These are phyloP conservation scores for Dastarcus helophoroides DNA, from an alignment of 2,888 invertebrate genomes.

Conservation along the genomic window DNA sequence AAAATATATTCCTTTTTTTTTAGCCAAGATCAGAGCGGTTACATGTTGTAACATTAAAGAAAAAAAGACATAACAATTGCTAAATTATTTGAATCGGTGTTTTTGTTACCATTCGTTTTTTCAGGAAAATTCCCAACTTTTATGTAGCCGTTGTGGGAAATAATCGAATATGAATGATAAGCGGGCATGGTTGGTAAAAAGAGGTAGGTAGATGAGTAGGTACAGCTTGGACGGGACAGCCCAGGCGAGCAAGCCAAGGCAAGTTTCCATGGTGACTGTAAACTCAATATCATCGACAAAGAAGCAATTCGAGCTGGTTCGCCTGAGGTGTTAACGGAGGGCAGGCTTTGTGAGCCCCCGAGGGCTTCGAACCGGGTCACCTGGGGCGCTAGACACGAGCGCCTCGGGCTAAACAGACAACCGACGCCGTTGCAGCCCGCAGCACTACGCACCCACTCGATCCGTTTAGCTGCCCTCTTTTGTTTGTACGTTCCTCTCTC, in stretches of 20 bases:
- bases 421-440: slow-evolving; percentile 24
- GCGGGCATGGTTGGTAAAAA: too few species aligned
- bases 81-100: too few species aligned
- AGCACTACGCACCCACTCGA: slow-evolving; percentile 15
- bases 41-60: too few species aligned
- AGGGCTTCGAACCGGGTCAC: slow-evolving; percentile 24
- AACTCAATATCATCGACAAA: slow-evolving; percentile 33
- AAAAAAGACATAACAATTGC: too few species aligned
- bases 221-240: too few species aligned
- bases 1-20: too few species aligned
- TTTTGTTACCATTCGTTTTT: too few species aligned
- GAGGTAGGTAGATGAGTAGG: slow-evolving; percentile 19
- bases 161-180: too few species aligned
- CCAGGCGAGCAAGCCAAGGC: slow-evolving; percentile 12
- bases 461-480: slow-evolving; percentile 13
- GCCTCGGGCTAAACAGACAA: slow-evolving; percentile 22
- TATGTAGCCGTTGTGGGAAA: too few species aligned
- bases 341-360: slow-evolving; percentile 21
- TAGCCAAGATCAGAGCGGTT: too few species aligned
- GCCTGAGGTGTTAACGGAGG: slow-evolving; percentile 17
- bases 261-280: slow-evolving; percentile 29
- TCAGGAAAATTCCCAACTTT: too few species aligned
- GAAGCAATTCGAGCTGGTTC: slow-evolving; percentile 26
- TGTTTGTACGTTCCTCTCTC: slow-evolving; percentile 2
- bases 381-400: slow-evolving; percentile 26